phyloP scores from a whole-genome alignment of 2,888 invertebrate genomes.

The Drosophila mimetica region DNA sequence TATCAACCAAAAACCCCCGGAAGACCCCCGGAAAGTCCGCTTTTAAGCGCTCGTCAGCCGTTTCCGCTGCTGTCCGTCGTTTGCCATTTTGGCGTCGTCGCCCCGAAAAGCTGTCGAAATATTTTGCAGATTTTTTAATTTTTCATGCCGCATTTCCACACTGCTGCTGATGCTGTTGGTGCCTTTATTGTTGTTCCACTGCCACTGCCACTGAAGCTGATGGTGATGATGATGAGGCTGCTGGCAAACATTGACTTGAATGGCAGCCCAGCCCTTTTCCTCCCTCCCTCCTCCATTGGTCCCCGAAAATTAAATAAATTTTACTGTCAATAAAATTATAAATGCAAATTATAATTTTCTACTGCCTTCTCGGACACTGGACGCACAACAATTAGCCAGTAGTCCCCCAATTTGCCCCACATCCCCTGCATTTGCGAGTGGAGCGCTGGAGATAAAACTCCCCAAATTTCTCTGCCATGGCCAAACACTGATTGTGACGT shows the following conservation, averaged over 20 bases:
- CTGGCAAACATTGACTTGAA: constrained; percentile 58
- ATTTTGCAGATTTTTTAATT: constrained; percentile 71
- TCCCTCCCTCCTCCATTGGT: constrained; percentile 13
- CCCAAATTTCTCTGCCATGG: constrained; percentile 19
- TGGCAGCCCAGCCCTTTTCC: constrained; percentile 31
- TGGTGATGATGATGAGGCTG: constrained; percentile 21
- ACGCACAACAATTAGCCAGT: constrained; percentile 62
- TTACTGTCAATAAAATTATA: constrained; percentile 78
- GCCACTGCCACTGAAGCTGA: constrained; percentile 25
- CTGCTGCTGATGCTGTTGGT: constrained; percentile 19
- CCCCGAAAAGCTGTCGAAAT: constrained; percentile 75
- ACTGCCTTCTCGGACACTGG: constrained; percentile 67
- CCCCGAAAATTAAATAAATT: constrained; percentile 75
- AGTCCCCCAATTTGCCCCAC: not conserved
- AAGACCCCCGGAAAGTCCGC: constrained; percentile 21
- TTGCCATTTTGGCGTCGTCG: constrained; percentile 53
- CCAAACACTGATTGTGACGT: constrained; percentile 66
- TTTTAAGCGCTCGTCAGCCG: constrained; percentile 64
- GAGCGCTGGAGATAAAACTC: constrained; percentile 61
- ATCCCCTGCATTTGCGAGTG: constrained; percentile 41
- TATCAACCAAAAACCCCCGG: constrained; percentile 1
- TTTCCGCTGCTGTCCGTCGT: constrained; percentile 37
- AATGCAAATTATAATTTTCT: constrained; percentile 78
- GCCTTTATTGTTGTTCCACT: constrained; percentile 19
- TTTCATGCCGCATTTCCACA: constrained; percentile 66